These are phyloP conservation scores for Kryptolebias marmoratus DNA, from an alignment of 2,113 vertebrate genomes.

Conservation along the genomic window DNA sequence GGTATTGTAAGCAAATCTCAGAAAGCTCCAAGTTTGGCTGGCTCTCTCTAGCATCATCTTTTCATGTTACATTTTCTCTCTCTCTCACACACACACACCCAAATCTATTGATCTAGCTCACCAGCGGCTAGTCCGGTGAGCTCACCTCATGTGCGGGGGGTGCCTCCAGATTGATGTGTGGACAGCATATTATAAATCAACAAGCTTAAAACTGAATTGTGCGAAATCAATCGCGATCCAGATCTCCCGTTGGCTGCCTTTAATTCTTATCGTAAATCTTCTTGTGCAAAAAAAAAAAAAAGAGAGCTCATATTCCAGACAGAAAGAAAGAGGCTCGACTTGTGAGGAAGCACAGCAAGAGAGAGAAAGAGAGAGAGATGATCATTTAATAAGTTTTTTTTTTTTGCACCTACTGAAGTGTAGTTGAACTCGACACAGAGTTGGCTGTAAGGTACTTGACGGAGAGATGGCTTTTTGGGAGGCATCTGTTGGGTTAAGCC, in stretches of 20 bases:
- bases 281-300: conserved; percentile 52
- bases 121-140: conserved; percentile 49
- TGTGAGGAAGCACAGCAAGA: conserved; percentile 54
- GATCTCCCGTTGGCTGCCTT: conserved; percentile 69
- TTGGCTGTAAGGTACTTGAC: conserved; percentile 22
- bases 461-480: conserved; percentile 1
- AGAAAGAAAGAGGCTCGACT: conserved; percentile 54
- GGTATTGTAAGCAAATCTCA: conserved; percentile 50
- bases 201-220: conserved; percentile 78
- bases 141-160: conserved; percentile 58
- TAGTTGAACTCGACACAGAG: conserved; percentile 12
- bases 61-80: not conserved
- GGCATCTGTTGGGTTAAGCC: conserved; percentile 19
- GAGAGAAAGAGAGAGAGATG: conserved; percentile 41
- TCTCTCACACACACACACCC: conserved; percentile 3
- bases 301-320: conserved; percentile 49
- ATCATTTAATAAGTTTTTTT: conserved; percentile 47
- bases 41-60: conserved; percentile 15
- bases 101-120: conserved; percentile 62
- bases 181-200: conserved; percentile 75
- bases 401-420: conserved; percentile 26
- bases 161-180: conserved; percentile 68
- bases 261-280: conserved; percentile 76
- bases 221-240: conserved; percentile 71
- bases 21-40: conserved; percentile 31